These are phyloP conservation scores for Aphaenogaster ashmeadi DNA, from an alignment of 1,140 invertebrate genomes.

Conservation along the genomic window DNA sequence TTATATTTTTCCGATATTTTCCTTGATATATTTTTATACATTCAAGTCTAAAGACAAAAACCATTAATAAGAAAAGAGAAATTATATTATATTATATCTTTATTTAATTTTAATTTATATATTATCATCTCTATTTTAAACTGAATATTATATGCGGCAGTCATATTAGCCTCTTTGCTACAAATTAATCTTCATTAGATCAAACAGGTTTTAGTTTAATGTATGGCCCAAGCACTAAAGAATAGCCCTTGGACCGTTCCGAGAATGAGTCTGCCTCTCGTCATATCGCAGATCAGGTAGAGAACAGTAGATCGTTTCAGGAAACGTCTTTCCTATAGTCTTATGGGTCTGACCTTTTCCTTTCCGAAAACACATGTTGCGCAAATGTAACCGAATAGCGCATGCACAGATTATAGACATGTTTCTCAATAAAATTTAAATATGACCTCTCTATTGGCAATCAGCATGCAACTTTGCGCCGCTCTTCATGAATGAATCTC, in stretches of 20 bases:
- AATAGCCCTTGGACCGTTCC: background rate
- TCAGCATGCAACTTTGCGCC: background rate
- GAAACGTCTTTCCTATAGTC: conserved; percentile 15
- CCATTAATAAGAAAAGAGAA: background rate
- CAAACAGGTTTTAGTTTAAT: background rate
- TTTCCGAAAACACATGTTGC: conserved; percentile 8
- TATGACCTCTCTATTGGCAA: background rate
- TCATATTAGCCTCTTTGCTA: background rate
- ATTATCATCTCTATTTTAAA: conserved; percentile 5
- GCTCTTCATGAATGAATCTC: background rate
- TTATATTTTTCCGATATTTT: background rate
- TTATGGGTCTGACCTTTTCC: conserved; percentile 2
- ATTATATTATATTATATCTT: conserved; percentile 5
- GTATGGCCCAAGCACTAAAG: background rate
- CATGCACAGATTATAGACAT: background rate
- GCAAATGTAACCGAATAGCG: conserved; percentile 8
- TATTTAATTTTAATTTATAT: background rate
- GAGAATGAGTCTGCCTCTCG: background rate
- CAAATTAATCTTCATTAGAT: conserved; percentile 1
- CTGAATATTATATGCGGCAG: background rate
- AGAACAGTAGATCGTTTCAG: background rate
- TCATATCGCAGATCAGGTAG: background rate
- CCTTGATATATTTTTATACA: background rate
- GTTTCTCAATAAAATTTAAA: conserved; percentile 40
- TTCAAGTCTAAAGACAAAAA: background rate